Percentiles rank a stretch among this genome's conserved stretches.
Conservation (phyloP, 1,140 invertebrate species). For the Lucilia cuprina region DNA sequence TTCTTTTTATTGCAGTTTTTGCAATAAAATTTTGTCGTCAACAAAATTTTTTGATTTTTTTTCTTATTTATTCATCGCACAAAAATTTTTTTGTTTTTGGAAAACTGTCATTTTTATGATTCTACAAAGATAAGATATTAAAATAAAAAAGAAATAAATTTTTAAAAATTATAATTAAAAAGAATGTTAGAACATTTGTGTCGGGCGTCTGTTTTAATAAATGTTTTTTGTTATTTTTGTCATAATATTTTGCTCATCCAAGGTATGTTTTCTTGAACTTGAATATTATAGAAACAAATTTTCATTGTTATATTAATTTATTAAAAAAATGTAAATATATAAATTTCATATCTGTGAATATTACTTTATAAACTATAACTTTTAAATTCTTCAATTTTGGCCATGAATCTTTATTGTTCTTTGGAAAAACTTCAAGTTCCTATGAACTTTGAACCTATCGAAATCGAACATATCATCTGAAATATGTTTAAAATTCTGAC, state of each 20-base stretch:
- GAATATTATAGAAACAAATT: neutral
- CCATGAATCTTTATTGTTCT: too few relatives aligned
- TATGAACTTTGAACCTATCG: too few relatives aligned
- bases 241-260: neutral
- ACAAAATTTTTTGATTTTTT: neutral
- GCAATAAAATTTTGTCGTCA: neutral
- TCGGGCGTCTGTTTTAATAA: neutral
- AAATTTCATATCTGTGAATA: too few relatives aligned
- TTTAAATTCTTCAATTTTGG: too few relatives aligned
- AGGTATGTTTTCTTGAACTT: constrained; percentile 17
- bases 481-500: too few relatives aligned
- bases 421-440: too few relatives aligned
- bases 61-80: neutral
- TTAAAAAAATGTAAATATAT: neutral
- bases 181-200: neutral
- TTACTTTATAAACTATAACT: too few relatives aligned
- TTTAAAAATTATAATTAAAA: neutral
- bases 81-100: neutral
- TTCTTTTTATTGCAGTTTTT: neutral
- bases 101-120: neutral
- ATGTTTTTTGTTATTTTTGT: neutral
- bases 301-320: neutral
- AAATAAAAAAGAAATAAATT: neutral
- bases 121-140: neutral
- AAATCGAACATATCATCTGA: too few relatives aligned